Evolutionary conservation across 2,888 invertebrate genomes (phyloP), one percentile per base, ranked within the genome.

Genomic region (Trachelus tabidus): DNA sequence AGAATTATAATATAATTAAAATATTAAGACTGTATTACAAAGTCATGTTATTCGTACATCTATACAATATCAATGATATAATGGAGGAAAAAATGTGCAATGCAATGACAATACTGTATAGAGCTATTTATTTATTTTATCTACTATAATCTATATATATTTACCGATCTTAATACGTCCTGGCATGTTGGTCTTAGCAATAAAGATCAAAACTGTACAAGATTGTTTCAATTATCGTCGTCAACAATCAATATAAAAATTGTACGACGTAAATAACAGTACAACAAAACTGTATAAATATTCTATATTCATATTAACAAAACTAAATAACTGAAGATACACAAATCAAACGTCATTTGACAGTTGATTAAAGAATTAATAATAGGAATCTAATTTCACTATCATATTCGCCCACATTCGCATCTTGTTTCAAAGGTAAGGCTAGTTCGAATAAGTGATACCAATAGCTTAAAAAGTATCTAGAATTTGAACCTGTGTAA

Each of bases 131-230:
- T 69, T 75, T 74, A 81, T 77, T 81, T 35, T 75, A 77, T 79
- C 30, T 34, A 23, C 76, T 34, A 75, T 4, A 68, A 34, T 35
- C 12, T 40, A 71, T 71, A 69, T 56, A 75, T 75, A 82, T 73
- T 82, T 85, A 89, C 89, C 85, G 78, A 90, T 90, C 83, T 90
- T 88, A 56, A 88, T 88, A 75, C 85, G 83, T 81, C 87, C 88
- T 37, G 82, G 84, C 90, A 90, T 90, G 73, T 75, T 81, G 56
- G 56, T 15, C 6, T 56, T 56, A 56, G 23, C 56, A 56, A 56
- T 56, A 56, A 56, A 56, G 56, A 56, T 56, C 23, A 56, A 56
- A 56, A 56, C 56, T 56, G 23, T 56, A 56, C 56, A 56, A 56
- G 56, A 56, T 56, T 56, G 56, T 56, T 56, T 23, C 56, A 56